These are phyloP conservation scores for Uloborus diversus DNA, from an alignment of 1,140 invertebrate genomes.

Conservation along the genomic window DNA sequence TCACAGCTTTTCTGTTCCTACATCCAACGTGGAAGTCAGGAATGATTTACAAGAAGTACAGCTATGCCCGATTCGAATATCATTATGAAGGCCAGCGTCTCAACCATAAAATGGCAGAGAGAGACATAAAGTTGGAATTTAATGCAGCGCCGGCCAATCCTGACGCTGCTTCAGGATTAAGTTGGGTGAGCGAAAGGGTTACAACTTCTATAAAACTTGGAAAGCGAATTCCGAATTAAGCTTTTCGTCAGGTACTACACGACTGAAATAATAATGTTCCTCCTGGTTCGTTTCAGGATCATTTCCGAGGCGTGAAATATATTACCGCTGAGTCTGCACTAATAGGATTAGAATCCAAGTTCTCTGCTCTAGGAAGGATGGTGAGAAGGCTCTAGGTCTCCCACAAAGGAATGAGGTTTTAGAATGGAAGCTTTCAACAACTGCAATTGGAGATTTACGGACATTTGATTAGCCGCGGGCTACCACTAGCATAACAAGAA, in stretches of 20 bases:
- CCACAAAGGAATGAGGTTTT: background rate
- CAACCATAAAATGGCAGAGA: constrained; percentile 6
- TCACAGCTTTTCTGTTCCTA: too few relatives aligned
- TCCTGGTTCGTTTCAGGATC: background rate
- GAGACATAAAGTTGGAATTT: constrained; percentile 17
- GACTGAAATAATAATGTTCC: constrained; percentile 20
- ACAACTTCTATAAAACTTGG: constrained; percentile 7
- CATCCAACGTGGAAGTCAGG: background rate
- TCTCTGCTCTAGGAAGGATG: background rate
- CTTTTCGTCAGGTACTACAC: constrained; percentile 30
- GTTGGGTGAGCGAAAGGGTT: constrained; percentile 23
- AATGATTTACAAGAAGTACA: constrained; percentile 14
- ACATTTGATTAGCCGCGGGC: background rate
- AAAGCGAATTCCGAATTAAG: constrained; percentile 26
- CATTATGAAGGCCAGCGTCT: constrained; percentile 10
- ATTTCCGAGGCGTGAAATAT: constrained; percentile 1
- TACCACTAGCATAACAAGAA: too few relatives aligned
- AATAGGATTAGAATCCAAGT: constrained; percentile 35
- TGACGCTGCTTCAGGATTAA: constrained; percentile 7
- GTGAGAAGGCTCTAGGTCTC: background rate
- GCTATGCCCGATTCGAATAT: constrained; percentile 7
- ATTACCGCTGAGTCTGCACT: background rate
- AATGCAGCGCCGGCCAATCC: constrained; percentile 19
- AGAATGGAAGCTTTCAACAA: background rate
- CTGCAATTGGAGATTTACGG: background rate